These are phyloP conservation scores for Callocephalon fimbriatum DNA, from an alignment of 2,113 vertebrate genomes.

Conservation along the genomic window DNA sequence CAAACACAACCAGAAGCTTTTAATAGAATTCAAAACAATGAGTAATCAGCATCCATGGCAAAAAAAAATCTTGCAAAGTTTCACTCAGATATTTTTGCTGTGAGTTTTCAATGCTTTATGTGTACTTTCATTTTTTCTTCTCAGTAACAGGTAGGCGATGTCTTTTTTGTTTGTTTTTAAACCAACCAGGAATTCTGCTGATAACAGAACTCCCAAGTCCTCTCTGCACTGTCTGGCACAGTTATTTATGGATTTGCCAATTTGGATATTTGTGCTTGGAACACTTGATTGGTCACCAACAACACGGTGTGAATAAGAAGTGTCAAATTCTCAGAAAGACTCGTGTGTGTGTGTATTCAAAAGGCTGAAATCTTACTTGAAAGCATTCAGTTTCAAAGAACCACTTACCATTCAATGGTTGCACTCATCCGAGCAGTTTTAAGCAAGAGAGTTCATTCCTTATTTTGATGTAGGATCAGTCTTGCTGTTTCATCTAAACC, in stretches of 20 bases:
- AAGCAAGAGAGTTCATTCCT: neutral
- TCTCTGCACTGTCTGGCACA: neutral
- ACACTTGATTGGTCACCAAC: neutral
- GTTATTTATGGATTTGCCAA: neutral
- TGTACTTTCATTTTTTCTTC: neutral
- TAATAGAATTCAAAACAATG: neutral
- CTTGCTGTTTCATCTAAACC: neutral
- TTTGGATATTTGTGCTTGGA: neutral
- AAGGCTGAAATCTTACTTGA: neutral
- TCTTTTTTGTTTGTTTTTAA: neutral
- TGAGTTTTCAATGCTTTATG: neutral
- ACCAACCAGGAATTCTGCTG: neutral
- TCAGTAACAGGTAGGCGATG: neutral
- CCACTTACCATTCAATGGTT: neutral
- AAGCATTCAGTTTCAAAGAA: neutral
- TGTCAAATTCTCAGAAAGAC: neutral
- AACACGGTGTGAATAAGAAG: neutral
- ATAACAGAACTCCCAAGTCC: neutral
- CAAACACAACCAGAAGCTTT: neutral
- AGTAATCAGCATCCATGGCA: neutral
- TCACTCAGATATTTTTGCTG: neutral
- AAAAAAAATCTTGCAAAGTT: neutral
- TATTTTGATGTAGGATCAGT: conserved; percentile 14
- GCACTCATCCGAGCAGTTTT: neutral
- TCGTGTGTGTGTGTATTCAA: neutral